Evolutionary conservation across 2,888 invertebrate genomes (phyloP).

Genomic region (Zootermopsis nevadensis): DNA sequence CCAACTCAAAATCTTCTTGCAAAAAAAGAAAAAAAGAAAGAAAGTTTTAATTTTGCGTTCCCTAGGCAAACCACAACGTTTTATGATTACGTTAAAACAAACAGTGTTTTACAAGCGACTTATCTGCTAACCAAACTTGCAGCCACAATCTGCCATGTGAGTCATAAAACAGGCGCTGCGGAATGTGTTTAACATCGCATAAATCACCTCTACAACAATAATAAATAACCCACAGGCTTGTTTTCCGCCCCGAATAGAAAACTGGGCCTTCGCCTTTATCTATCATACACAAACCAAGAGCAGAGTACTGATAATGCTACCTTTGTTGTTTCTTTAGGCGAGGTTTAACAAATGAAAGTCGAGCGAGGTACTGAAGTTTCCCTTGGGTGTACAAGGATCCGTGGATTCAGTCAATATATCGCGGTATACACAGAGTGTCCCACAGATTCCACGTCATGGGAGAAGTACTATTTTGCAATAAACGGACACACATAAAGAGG

Average conservation of each 20-base stretch:
- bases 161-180: background rate
- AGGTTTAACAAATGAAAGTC: background rate
- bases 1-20: too few relatives aligned
- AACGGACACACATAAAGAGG: too few relatives aligned
- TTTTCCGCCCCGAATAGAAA: background rate
- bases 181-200: constrained; percentile 3
- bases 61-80: too few relatives aligned
- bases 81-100: background rate
- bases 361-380: background rate
- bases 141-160: constrained; percentile 9
- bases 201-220: constrained; percentile 12
- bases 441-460: too few relatives aligned
- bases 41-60: too few relatives aligned
- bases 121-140: constrained; percentile 21
- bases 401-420: background rate
- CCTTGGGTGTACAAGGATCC: background rate
- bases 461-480: too few relatives aligned
- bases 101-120: constrained; percentile 25
- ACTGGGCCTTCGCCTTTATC: background rate
- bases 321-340: background rate
- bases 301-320: background rate
- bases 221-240: background rate
- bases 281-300: background rate
- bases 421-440: too few relatives aligned
- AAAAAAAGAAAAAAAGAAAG: too few relatives aligned